phyloP scores from a whole-genome alignment of 2,113 vertebrate genomes.

The Phylloscopus trochiloides region DNA sequence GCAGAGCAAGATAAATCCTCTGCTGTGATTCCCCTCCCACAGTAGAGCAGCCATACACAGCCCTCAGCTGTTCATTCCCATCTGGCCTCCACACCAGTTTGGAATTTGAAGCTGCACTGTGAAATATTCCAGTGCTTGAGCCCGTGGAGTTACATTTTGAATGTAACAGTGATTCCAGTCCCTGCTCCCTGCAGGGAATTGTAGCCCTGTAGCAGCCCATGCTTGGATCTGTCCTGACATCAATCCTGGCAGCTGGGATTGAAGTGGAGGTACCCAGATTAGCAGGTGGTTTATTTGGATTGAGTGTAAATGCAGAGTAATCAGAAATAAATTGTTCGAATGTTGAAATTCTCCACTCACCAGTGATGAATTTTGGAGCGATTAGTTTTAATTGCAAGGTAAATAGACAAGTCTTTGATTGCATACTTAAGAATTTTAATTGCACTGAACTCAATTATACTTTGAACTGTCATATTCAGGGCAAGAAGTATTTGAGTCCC shows the following conservation, averaged over 20 bases:
- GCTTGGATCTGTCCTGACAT: neutral
- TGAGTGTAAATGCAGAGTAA: neutral
- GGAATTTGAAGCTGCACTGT: neutral
- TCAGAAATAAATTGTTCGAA: neutral
- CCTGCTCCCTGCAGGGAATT: neutral
- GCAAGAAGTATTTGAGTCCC: neutral
- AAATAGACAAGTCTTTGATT: neutral
- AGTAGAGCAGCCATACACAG: accelerated
- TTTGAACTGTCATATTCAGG: neutral
- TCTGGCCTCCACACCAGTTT: neutral
- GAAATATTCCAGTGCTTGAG: neutral
- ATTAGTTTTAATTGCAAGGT: constrained; percentile 16
- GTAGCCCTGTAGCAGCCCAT: too few relatives aligned
- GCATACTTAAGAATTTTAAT: neutral
- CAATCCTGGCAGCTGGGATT: neutral
- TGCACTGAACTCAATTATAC: neutral
- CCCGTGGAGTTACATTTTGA: neutral
- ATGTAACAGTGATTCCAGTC: neutral
- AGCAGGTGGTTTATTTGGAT: neutral
- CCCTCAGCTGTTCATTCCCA: neutral
- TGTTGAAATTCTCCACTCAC: neutral
- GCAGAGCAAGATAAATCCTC: neutral
- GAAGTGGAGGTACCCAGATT: neutral
- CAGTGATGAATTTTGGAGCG: neutral
- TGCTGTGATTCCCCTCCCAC: neutral